Evolutionary conservation across 2,888 invertebrate species (phyloP).

Genomic region (Alcis repandata): DNA sequence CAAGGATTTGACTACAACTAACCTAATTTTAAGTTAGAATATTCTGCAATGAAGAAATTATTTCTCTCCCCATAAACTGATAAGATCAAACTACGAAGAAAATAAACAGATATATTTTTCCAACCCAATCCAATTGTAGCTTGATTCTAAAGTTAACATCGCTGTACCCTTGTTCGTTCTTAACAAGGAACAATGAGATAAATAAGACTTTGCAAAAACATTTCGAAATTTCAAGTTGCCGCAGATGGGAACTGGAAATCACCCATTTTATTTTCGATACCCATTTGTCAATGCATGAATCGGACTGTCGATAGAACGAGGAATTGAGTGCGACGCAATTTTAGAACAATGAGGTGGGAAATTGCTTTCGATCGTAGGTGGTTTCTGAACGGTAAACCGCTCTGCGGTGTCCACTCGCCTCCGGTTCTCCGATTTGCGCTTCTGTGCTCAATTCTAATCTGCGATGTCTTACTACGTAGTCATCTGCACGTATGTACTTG

Average conservation of each 20-base stretch:
- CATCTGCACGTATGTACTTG: too few relatives aligned
- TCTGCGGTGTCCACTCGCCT: slow-evolving; percentile 34
- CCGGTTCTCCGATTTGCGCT: slow-evolving; percentile 31
- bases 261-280: slow-evolving; percentile 60
- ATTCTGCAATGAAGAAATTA: background rate
- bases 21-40: background rate
- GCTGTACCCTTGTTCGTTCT: background rate
- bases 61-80: background rate
- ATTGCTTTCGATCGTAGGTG: slow-evolving; percentile 66
- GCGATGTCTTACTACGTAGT: slow-evolving; percentile 1
- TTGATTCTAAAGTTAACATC: background rate
- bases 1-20: too few relatives aligned
- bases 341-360: slow-evolving; percentile 79
- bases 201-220: slow-evolving; percentile 6
- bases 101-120: background rate
- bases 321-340: slow-evolving; percentile 69
- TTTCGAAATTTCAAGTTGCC: slow-evolving; percentile 16
- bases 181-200: slow-evolving; percentile 1
- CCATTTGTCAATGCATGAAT: slow-evolving; percentile 62
- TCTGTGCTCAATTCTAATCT: slow-evolving; percentile 26
- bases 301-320: slow-evolving; percentile 59
- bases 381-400: slow-evolving; percentile 45
- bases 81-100: background rate
- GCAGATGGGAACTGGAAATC: slow-evolving; percentile 39
- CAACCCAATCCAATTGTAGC: background rate